A percentile compares a stretch with the other conserved stretches of the same genome.
Evolutionary conservation across 2,888 invertebrate genomes (phyloP).

Genomic region (Drosophila stalkeri): DNA sequence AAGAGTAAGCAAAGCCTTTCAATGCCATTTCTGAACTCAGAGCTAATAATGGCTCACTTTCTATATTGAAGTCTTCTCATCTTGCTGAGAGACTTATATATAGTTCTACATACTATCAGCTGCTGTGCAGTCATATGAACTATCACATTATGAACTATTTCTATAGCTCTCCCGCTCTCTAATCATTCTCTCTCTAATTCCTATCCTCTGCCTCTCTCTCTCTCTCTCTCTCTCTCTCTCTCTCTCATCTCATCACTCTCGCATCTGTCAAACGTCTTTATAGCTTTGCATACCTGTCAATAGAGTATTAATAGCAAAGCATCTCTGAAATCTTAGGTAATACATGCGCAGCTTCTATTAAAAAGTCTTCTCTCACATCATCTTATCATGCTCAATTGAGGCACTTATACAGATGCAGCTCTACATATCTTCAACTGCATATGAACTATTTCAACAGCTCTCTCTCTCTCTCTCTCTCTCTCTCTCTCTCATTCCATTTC

Average conservation of each 20-base stretch:
- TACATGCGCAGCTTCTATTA: no score
- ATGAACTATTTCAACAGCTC: background rate
- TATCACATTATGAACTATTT: background rate
- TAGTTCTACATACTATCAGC: background rate
- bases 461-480: background rate
- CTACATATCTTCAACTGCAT: no score
- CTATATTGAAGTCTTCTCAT: no score
- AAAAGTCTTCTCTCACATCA: no score
- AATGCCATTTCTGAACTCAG: background rate
- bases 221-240: background rate
- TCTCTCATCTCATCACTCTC: no score
- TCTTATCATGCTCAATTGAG: no score
- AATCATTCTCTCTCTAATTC: no score
- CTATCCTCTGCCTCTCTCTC: background rate
- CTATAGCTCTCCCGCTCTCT: background rate
- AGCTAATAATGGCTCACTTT: background rate
- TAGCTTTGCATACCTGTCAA: no score
- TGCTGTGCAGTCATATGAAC: background rate
- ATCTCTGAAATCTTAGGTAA: no score
- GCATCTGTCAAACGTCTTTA: no score
- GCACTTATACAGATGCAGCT: no score
- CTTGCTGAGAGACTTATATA: background rate
- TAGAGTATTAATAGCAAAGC: no score
- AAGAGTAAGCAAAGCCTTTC: background rate
- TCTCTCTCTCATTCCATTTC: background rate